A percentile compares a stretch with the other conserved stretches of the same genome.
These are phyloP conservation scores for Cheilosia impressa DNA, from an alignment of 2,888 invertebrate genomes.

Conservation along the genomic window DNA sequence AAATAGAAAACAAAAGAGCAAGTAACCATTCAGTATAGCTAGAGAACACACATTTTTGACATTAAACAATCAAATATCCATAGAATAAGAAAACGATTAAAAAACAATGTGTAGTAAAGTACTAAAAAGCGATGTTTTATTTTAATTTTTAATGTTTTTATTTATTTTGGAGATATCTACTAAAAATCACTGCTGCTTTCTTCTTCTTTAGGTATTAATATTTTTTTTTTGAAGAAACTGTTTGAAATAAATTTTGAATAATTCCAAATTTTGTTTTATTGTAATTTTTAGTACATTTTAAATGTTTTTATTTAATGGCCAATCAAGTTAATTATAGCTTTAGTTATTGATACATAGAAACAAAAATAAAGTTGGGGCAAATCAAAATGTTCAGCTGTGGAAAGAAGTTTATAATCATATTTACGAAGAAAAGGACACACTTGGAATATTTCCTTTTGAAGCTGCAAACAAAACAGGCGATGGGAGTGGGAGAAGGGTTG, in stretches of 20 bases:
- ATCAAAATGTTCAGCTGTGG: neutral
- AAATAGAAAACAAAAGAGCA: slow-evolving; percentile 17
- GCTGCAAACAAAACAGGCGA: no score
- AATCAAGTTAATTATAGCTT: slow-evolving; percentile 27
- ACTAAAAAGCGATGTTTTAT: slow-evolving; percentile 29
- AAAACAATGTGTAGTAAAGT: slow-evolving; percentile 17
- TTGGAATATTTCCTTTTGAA: no score
- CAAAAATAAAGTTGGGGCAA: neutral
- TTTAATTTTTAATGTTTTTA: slow-evolving; percentile 39
- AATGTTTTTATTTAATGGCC: slow-evolving; percentile 17
- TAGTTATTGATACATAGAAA: slow-evolving; percentile 12
- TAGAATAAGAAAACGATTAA: slow-evolving; percentile 15
- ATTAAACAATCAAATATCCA: slow-evolving; percentile 72
- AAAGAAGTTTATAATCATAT: no score
- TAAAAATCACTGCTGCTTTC: slow-evolving; percentile 78
- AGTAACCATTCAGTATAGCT: slow-evolving; percentile 21
- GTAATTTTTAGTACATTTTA: slow-evolving; percentile 71
- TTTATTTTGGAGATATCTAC: slow-evolving; percentile 75
- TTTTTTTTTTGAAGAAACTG: slow-evolving; percentile 7
- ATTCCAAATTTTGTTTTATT: slow-evolving; percentile 42
- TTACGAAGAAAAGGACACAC: no score
- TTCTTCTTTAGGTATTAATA: slow-evolving; percentile 16
- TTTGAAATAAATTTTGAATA: slow-evolving; percentile 42
- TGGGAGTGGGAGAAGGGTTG: no score
- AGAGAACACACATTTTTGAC: slow-evolving; percentile 61